Evolutionary conservation across 2,113 vertebrate genomes (phyloP).

Genomic region (Dryoscopus gambensis): DNA sequence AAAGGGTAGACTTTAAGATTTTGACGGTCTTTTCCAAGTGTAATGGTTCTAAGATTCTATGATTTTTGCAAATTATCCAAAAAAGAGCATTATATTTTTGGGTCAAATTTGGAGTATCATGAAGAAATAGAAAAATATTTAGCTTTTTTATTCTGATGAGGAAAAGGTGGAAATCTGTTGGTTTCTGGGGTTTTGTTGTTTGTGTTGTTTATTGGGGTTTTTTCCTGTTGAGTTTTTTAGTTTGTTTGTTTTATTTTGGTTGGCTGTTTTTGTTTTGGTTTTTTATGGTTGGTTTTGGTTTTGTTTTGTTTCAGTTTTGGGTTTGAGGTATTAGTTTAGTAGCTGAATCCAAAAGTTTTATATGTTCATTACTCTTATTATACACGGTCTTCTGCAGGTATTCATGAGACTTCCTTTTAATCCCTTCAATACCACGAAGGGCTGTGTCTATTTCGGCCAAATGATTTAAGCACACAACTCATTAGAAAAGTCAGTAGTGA

Average conservation of each 20-base stretch:
- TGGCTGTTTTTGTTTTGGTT: not conserved
- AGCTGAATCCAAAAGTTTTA: not conserved
- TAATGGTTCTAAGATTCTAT: not conserved
- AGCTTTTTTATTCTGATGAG: not conserved
- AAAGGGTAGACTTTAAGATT: not conserved
- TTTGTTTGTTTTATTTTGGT: not conserved
- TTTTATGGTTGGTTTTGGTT: not conserved
- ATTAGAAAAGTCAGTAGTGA: not conserved
- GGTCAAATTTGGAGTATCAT: not conserved
- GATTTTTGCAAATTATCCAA: not conserved
- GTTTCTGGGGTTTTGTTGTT: not conserved
- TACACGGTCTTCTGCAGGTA: not conserved
- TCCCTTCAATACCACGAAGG: not conserved
- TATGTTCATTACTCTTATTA: not conserved
- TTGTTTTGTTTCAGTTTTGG: not conserved
- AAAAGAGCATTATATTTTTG: not conserved
- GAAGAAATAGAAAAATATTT: not conserved
- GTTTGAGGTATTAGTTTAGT: not conserved
- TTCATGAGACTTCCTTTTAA: not conserved
- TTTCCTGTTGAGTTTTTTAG: not conserved
- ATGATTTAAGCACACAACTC: not conserved
- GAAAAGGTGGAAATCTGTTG: not conserved
- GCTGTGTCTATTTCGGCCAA: not conserved
- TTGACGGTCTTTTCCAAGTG: accelerated
- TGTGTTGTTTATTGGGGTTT: not conserved